phyloP scores from a whole-genome alignment of 2,797 vertebrate species.

The Streptopelia turtur region DNA sequence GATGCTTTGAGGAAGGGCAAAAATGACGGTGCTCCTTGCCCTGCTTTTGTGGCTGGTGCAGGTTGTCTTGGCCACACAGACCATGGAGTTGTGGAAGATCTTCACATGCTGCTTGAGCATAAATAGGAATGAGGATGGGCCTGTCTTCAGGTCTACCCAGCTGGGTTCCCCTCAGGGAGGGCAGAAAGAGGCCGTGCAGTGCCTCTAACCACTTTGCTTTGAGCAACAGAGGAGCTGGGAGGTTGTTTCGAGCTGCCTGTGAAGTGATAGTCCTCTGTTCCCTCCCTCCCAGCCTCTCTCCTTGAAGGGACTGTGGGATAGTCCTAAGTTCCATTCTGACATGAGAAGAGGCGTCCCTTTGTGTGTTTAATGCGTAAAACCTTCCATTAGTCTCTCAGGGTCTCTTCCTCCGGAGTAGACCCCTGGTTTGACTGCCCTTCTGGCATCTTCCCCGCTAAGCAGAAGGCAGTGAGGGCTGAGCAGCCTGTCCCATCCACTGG shows the following conservation, averaged over 20 bases:
- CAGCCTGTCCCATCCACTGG: neutral
- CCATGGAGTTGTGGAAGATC: neutral
- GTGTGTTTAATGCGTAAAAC: neutral
- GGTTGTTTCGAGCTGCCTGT: neutral
- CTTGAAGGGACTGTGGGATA: neutral
- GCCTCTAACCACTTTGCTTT: neutral
- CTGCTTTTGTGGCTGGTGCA: neutral
- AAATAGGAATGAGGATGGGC: neutral
- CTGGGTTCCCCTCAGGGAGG: neutral
- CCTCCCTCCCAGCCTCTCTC: neutral
- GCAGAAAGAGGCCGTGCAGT: neutral
- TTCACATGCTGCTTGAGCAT: neutral
- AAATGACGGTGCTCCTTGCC: rapidly evolving
- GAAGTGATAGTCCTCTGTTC: neutral
- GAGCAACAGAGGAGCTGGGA: neutral
- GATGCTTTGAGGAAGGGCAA: neutral
- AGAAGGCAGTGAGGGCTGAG: neutral
- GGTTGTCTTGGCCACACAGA: rapidly evolving
- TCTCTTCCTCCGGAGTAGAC: neutral
- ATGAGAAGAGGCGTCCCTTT: neutral
- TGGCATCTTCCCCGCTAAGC: neutral
- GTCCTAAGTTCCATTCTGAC: neutral
- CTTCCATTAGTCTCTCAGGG: rapidly evolving
- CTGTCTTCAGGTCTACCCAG: neutral
- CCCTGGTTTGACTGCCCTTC: neutral